Base-by-base conservation (phyloP, 2,797 vertebrate species). In the Dendrocincla tyrannina region DNA sequence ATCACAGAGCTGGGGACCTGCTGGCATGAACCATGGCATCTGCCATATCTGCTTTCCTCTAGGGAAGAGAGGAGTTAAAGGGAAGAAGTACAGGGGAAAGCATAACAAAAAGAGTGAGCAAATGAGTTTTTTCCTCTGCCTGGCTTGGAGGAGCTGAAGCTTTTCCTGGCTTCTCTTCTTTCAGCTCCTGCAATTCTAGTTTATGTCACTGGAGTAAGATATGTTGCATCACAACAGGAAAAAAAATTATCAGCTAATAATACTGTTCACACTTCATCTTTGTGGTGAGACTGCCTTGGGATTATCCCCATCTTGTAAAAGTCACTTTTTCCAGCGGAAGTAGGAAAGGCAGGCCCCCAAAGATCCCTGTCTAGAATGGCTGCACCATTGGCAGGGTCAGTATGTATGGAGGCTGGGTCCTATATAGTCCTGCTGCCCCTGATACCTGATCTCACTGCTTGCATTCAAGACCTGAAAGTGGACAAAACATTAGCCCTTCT, bases 321-420 rank as follows among this genome's bases (percentile, higher is more conserved):
- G 22, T 46, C 4, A 1, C 32, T 72, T 17, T 52, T 89, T 56
- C 53, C 53, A 85, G 41, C 53, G 72, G 16, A 70, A 23, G 22
- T 35, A 33, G 66, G 46, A 49, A 88, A 41, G 12, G 33, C 18
- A 39, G 27, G 20, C 6, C 9, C 6, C 10, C 17, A 11, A 2
- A 68, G 52, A 75, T 46, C n/a, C 47, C 42, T 58, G 56, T 33
- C 67, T 15, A 37, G 47, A 24, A n/a, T 1, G 9, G 35, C 55
- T 79, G 58, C 2, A 2, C 20, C 67, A 19, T 70, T 17, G 59
- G 37, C 33, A 44, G 41, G 32, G 4, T 87, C 58, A 18, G 25
- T 2, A 23, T 4, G 2, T 10, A n/a, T 0, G 0, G 37, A 62
- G 3, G 8, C 55, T 58, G 80, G 4, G 13, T 42, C 39, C 64